These are phyloP conservation scores for Chaitophorus viminalis DNA, from an alignment of 2,888 invertebrate species.

Conservation along the genomic window DNA sequence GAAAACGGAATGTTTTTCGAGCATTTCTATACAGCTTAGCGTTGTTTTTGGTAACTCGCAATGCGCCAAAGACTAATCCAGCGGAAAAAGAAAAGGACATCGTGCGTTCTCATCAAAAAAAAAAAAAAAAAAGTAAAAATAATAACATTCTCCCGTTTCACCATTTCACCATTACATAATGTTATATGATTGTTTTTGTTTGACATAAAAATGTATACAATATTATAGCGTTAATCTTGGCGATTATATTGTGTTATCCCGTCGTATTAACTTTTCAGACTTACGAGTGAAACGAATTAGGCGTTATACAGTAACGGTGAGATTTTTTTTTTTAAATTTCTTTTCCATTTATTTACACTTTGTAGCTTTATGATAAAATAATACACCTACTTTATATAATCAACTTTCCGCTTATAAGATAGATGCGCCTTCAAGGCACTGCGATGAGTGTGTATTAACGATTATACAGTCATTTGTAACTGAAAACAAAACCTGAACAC, in stretches of 20 bases:
- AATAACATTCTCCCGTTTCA: not conserved
- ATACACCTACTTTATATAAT: not conserved
- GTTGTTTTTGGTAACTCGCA: not conserved
- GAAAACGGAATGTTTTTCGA: too few species aligned
- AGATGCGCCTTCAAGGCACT: too few species aligned
- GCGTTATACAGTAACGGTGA: not conserved
- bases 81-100: not conserved
- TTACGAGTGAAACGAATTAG: not conserved
- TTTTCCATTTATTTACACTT: too few species aligned
- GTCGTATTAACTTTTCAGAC: slow-evolving; percentile 9
- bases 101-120: not conserved
- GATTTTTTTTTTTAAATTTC: too few species aligned
- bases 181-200: too few species aligned
- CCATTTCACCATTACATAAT: too few species aligned
- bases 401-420: not conserved
- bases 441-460: too few species aligned
- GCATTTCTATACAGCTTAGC: too few species aligned
- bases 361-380: too few species aligned
- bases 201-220: not conserved
- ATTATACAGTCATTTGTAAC: too few species aligned
- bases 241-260: not conserved
- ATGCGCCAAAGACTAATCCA: not conserved
- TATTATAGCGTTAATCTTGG: not conserved
- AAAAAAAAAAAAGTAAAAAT: too few species aligned
- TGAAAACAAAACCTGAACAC: too few species aligned